Base-by-base conservation (phyloP, 2,797 vertebrate genomes). In the Scyliorhinus canicula region DNA sequence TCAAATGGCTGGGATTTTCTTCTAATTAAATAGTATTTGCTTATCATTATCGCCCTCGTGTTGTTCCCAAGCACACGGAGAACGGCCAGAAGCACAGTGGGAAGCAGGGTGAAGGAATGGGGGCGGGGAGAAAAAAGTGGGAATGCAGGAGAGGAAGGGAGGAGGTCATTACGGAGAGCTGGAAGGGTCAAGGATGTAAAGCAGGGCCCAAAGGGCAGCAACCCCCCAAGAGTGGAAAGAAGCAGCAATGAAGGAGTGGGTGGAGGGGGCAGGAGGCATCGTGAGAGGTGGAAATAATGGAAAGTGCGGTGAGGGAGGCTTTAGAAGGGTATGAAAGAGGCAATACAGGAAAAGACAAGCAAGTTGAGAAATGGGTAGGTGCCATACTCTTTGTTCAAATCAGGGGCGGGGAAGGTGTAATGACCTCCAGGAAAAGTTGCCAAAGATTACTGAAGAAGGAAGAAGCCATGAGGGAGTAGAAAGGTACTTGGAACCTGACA, bases 1-100 rank as follows among this genome's bases (percentile, higher is more conserved):
- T 91, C 57, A 65, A 91, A 91, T 91, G 60, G 57, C 88, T 91
- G 88, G 88, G 57, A 91, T 91, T 91, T 63, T 86, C 31, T 86
- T 91, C 40, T 24, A 91, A 91, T 63, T 91, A 91, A 63, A 91
- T 44, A 65, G 60, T 91, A 65, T 44, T 91, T 65, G 88, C n/a
- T 91, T 91, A 40, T 63, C 60, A 24, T 24, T 8, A 8, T 12
- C 3, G 8, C 21, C 60, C 44, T 91, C n/a, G 21, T 44, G 14
- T 40, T 40, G 88, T 91, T n/a, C 86, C 40, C 3, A 16, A 60
- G 55, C 6, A 90, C 40, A 91, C 3, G 19, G 19, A 24, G 21
- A 52, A 35, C n/a, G 31, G 85, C 5, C 85, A 60, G 31, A 90
- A 63, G 57, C n/a, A 91, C 7, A 3, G n/a, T 40, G n/a, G n/a